These are phyloP conservation scores for Ctenomys sociabilis DNA, from an alignment of 2,113 vertebrate genomes.

Conservation along the genomic window DNA sequence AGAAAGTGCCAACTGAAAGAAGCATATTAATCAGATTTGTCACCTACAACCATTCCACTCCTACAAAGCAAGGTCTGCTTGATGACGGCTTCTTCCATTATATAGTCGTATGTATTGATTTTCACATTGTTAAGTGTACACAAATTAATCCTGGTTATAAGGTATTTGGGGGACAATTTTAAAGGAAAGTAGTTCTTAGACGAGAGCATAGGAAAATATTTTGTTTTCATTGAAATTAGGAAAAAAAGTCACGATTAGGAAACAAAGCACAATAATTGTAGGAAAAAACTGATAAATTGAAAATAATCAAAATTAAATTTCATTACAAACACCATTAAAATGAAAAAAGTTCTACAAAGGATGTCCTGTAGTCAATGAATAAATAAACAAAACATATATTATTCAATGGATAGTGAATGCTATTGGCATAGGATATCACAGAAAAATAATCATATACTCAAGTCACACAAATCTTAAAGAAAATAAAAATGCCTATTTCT, in stretches of 20 bases:
- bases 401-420: neutral
- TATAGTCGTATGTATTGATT: neutral
- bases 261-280: neutral
- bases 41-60: neutral
- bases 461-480: neutral
- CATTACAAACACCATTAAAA: neutral
- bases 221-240: neutral
- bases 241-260: neutral
- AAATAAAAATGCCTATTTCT: neutral
- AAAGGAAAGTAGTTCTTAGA: neutral
- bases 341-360: neutral
- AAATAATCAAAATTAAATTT: neutral
- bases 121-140: neutral
- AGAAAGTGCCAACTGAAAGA: fast-evolving
- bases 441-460: neutral
- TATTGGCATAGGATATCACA: neutral
- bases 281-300: neutral
- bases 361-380: neutral
- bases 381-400: neutral
- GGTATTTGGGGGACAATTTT: neutral
- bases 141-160: neutral
- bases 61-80: neutral
- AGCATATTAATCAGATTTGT: neutral
- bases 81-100: neutral
- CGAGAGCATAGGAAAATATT: neutral